These are phyloP conservation scores for Lophura nycthemera DNA, from an alignment of 2,113 vertebrate genomes.

Conservation along the genomic window DNA sequence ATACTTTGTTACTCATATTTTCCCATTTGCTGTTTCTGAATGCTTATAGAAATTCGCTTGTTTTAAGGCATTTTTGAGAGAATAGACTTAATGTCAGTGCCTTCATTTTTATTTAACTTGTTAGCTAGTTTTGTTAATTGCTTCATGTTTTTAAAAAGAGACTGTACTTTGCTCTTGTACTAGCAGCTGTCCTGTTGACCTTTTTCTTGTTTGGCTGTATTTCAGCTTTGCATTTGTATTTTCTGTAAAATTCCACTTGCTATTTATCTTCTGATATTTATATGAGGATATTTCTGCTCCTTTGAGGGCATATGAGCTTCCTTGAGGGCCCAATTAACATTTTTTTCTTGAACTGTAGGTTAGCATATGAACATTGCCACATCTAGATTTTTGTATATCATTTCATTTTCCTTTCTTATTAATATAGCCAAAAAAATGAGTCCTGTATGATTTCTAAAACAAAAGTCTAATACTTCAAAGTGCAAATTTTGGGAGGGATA, in stretches of 20 bases:
- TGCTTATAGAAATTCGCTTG: not conserved
- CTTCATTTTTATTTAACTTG: not conserved
- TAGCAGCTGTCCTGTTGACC: not conserved
- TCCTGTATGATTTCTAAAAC: not conserved
- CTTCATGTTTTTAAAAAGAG: not conserved
- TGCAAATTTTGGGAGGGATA: not conserved
- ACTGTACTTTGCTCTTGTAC: not conserved
- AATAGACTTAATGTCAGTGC: not conserved
- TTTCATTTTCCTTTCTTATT: not conserved
- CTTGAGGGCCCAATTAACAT: constrained; percentile 61
- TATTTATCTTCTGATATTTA: constrained; percentile 53
- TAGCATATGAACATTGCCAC: not conserved
- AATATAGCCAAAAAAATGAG: not conserved
- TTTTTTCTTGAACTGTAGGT: constrained; percentile 30
- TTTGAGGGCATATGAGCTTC: not conserved
- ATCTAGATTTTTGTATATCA: not conserved
- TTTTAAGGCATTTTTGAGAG: not conserved
- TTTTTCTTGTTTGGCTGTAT: not conserved
- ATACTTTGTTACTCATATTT: not conserved
- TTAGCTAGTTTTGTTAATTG: not conserved
- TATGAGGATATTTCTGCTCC: constrained; percentile 8
- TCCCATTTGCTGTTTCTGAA: not conserved
- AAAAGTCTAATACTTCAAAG: not conserved
- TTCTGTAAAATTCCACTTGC: not conserved
- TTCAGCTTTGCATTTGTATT: not conserved